These are phyloP conservation scores for Podarcis muralis DNA, from an alignment of 2,113 vertebrate genomes.

Conservation along the genomic window DNA sequence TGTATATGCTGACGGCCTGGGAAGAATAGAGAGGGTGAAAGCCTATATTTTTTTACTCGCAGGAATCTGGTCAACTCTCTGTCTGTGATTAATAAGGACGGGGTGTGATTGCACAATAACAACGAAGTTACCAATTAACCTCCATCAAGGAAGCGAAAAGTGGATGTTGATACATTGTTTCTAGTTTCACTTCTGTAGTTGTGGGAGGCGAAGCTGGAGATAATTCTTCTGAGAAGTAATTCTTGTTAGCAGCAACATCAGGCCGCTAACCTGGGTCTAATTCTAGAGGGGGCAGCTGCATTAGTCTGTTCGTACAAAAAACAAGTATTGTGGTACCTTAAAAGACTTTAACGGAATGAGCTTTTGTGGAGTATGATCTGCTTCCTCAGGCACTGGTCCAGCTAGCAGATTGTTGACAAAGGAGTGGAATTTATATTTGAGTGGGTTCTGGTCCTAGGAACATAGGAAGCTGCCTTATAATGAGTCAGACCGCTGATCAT, in stretches of 20 bases:
- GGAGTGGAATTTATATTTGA: no score
- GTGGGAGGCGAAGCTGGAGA: conserved; percentile 8
- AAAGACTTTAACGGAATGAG: no score
- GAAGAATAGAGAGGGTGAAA: conserved; percentile 42
- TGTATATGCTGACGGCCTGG: background rate
- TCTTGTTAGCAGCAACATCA: background rate
- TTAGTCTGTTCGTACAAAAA: no score
- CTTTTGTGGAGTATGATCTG: no score
- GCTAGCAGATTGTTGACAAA: no score
- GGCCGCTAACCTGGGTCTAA: no score
- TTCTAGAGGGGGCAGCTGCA: no score
- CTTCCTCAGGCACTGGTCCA: no score
- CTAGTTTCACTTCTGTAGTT: background rate
- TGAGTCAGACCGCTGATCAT: no score
- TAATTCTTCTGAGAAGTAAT: background rate
- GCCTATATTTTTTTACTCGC: conserved; percentile 34
- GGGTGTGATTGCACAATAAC: conserved; percentile 39
- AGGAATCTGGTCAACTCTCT: conserved; percentile 35
- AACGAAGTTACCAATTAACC: conserved; percentile 49
- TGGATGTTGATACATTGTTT: conserved; percentile 22
- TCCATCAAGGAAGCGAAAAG: conserved; percentile 49
- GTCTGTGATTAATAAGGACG: conserved; percentile 52
- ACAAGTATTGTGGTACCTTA: no score
- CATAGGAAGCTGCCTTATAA: no score
- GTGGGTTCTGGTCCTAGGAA: no score